Conservation (phyloP, 2,113 vertebrate genomes). For the Parotia lawesii region DNA sequence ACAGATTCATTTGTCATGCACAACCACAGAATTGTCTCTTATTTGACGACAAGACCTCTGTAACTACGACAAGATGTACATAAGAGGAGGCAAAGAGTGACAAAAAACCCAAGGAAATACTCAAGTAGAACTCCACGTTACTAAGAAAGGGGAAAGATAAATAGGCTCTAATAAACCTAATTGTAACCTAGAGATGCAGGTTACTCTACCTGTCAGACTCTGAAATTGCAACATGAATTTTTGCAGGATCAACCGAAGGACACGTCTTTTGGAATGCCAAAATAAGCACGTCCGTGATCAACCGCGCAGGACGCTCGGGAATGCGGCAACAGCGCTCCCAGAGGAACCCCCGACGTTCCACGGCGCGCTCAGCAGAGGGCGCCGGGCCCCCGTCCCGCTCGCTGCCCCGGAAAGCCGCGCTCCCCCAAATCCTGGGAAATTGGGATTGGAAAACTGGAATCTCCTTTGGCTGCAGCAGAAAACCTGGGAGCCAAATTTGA, state of each 20-base stretch:
- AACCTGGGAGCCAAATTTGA: background rate
- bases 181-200: background rate
- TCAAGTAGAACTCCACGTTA: background rate
- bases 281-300: background rate
- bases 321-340: background rate
- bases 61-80: background rate
- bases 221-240: background rate
- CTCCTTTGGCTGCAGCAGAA: background rate
- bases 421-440: accelerated
- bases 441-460: accelerated
- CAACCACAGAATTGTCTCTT: background rate
- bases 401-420: background rate
- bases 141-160: background rate
- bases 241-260: background rate
- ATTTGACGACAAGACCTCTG: background rate
- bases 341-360: background rate
- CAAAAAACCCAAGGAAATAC: background rate
- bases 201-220: background rate
- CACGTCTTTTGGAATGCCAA: background rate
- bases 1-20: background rate
- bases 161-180: background rate
- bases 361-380: background rate
- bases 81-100: background rate
- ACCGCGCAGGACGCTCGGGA: background rate
- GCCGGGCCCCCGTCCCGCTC: background rate